Evolutionary conservation across 1,140 invertebrate species (phyloP).

Genomic region (Chironomus tepperi): DNA sequence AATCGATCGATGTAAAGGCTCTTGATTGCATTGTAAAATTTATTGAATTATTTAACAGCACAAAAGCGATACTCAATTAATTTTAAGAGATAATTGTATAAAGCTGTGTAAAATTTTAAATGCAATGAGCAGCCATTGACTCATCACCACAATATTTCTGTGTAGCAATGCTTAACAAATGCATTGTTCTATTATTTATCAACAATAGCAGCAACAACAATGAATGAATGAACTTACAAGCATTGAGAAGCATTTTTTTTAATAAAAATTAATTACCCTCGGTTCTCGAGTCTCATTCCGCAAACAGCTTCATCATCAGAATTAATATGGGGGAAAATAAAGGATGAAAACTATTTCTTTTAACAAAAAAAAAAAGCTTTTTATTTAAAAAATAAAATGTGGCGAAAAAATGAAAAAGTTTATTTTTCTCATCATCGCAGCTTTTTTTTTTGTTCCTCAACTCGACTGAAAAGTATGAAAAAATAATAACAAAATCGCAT

Average conservation of each 20-base stretch:
- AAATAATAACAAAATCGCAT: neutral
- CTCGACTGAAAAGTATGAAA: neutral
- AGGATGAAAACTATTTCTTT: neutral
- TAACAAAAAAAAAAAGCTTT: too few relatives aligned
- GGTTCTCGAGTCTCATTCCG: neutral
- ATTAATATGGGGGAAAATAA: neutral
- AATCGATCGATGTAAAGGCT: too few relatives aligned
- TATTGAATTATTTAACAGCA: too few relatives aligned
- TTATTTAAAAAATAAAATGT: neutral
- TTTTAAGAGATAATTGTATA: too few relatives aligned
- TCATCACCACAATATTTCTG: too few relatives aligned
- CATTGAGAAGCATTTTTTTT: neutral
- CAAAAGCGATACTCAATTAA: too few relatives aligned
- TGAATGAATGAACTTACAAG: neutral
- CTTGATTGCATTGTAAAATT: too few relatives aligned
- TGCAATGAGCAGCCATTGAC: too few relatives aligned
- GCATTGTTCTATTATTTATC: too few relatives aligned
- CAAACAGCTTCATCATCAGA: conserved; percentile 9
- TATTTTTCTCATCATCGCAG: neutral
- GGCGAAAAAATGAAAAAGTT: neutral
- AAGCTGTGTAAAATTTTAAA: too few relatives aligned
- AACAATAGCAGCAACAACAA: neutral
- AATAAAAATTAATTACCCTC: conserved; percentile 2
- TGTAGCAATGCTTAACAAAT: too few relatives aligned
- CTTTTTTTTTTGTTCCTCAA: neutral